Evolutionary conservation across 1,140 invertebrate genomes (phyloP).

Genomic region (Drosophila neocordata): DNA sequence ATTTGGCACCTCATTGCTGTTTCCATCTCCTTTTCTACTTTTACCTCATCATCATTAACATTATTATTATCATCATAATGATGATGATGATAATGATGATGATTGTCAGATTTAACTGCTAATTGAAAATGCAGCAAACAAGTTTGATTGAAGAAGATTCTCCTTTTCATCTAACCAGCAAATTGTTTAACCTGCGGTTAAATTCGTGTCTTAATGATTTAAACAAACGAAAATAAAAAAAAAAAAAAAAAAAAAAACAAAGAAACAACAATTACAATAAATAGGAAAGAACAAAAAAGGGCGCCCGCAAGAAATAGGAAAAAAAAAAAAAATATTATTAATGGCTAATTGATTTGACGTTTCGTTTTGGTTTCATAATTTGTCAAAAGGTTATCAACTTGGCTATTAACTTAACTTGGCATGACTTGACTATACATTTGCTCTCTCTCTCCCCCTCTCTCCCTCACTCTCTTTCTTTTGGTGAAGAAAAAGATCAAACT

Average conservation of each 20-base stretch:
- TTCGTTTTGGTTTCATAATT: slow-evolving; percentile 51
- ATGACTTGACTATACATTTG: neutral
- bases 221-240: too few species aligned
- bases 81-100: slow-evolving; percentile 12
- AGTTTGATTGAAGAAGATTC: slow-evolving; percentile 51
- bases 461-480: too few species aligned
- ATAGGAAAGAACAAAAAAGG: slow-evolving; percentile 9
- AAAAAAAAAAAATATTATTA: slow-evolving; percentile 57
- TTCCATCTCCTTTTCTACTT: too few species aligned
- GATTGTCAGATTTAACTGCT: slow-evolving; percentile 64
- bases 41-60: too few species aligned
- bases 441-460: neutral
- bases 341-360: slow-evolving; percentile 72
- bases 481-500: slow-evolving; percentile 22
- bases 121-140: slow-evolving; percentile 59
- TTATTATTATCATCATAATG: neutral
- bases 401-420: slow-evolving; percentile 43
- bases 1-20: neutral
- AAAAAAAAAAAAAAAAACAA: too few species aligned
- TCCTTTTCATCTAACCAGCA: slow-evolving; percentile 10
- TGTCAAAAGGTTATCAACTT: slow-evolving; percentile 57
- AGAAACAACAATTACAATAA: slow-evolving; percentile 8
- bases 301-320: slow-evolving; percentile 30
- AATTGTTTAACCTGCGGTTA: slow-evolving; percentile 26
- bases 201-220: slow-evolving; percentile 52